Evolutionary conservation across 2,797 vertebrate genomes (phyloP), one percentile per base, ranked within the genome.

Genomic region (Amniataba percoides): DNA sequence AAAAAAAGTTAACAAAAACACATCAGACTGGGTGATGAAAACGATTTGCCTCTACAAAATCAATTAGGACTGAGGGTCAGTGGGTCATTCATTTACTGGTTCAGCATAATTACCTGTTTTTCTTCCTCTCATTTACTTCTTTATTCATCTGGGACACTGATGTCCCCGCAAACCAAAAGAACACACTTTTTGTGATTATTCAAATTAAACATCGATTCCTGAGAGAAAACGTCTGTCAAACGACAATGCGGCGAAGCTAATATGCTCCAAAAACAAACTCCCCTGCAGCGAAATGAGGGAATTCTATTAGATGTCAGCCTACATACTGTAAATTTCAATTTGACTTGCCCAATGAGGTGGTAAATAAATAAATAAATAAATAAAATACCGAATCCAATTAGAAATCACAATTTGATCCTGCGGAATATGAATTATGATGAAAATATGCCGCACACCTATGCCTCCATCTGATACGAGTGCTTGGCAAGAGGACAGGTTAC

Each of bases 51-150:
- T 85, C 81, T 60, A 87, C 87, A 91, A 90, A 95, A 95, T 95
- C 95, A 95, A 95, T 95, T 95, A 95, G 85, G 87, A 88, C 74
- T 78, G 70, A 88, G 89, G 93, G 93, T 93, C 94, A 95, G 87
- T 85, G 81, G 94, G 90, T 95, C 92, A 94, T 94, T 95, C 90
- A 94, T 95, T 95, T 93, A 90, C 83, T 86, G 90, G 85, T 94
- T 94, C 87, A 92, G 91, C 92, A 92, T 96, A 95, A 96, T 95
- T 95, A 96, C 94, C 94, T 95, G 95, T 95, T 95, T 94, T 94
- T 89, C 90, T 89, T 89, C 85, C 86, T 81, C 89, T 94, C 92
- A 95, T 95, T 95, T 95, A 94, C 94, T 94, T 92, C 91, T 95
- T 86, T 92, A 92, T 88, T 94, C 95, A 93, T 91, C 84, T 84